These are phyloP conservation scores for Acrocephalus scirpaceus DNA, from an alignment of 2,797 vertebrate genomes.

Conservation along the genomic window DNA sequence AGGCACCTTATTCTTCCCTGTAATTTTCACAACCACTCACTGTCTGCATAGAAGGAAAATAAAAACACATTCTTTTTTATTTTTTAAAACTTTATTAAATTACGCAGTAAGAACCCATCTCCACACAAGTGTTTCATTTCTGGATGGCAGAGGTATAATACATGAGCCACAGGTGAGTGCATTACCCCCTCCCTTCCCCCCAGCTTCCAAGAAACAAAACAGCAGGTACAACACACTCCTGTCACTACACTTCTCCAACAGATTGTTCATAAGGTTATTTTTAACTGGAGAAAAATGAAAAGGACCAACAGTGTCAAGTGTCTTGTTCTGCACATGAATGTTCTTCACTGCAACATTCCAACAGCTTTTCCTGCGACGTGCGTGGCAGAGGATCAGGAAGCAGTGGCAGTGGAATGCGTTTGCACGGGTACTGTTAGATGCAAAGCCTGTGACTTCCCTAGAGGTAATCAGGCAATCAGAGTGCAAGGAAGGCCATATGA, in stretches of 20 bases:
- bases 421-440: neutral
- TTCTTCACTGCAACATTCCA: slow-evolving; percentile 36
- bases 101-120: slow-evolving; percentile 72
- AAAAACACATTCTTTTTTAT: neutral
- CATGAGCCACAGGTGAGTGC: slow-evolving; percentile 66
- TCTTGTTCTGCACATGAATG: slow-evolving; percentile 10
- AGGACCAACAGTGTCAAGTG: slow-evolving; percentile 22
- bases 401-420: slow-evolving; percentile 48
- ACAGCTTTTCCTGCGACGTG: slow-evolving; percentile 4
- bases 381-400: slow-evolving; percentile 25
- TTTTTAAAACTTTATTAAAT: slow-evolving; percentile 70
- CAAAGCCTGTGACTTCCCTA: neutral
- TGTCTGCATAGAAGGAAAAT: slow-evolving; percentile 9
- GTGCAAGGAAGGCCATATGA: slow-evolving; percentile 47
- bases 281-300: slow-evolving; percentile 62
- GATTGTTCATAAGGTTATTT: slow-evolving; percentile 53
- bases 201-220: slow-evolving; percentile 74
- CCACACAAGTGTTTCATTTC: slow-evolving; percentile 73
- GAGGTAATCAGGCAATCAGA: slow-evolving; percentile 51
- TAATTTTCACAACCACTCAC: neutral
- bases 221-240: slow-evolving; percentile 67
- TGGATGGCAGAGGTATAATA: slow-evolving; percentile 76
- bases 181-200: slow-evolving; percentile 57
- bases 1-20: neutral
- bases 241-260: slow-evolving; percentile 58